Evolutionary conservation across 2,888 invertebrate genomes (phyloP).

Genomic region (Dynastes hyllus): DNA sequence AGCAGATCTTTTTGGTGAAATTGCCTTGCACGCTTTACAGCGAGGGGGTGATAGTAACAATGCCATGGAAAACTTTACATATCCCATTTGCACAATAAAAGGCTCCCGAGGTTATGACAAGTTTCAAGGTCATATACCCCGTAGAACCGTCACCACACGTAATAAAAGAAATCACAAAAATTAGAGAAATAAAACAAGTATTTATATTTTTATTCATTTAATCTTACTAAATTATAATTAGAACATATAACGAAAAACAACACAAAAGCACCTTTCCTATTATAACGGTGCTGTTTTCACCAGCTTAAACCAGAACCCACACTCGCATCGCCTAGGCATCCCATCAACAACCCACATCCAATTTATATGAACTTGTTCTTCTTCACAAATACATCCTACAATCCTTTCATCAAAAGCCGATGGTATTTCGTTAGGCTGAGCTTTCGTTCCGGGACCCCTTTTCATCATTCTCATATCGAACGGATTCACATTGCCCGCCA

Average conservation of each 20-base stretch:
- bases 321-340: constrained; percentile 89
- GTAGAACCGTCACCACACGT: too few relatives aligned
- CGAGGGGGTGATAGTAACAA: too few relatives aligned
- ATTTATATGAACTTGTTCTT: constrained; percentile 86
- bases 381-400: constrained; percentile 94
- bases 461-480: constrained; percentile 85
- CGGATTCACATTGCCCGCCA: constrained; percentile 88
- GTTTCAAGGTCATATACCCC: too few relatives aligned
- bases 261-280: constrained; percentile 58
- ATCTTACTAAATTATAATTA: not conserved
- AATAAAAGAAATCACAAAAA: too few relatives aligned
- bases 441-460: constrained; percentile 83
- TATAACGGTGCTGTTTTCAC: constrained; percentile 80
- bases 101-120: too few relatives aligned
- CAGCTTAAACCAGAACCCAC: constrained; percentile 95
- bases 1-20: too few relatives aligned
- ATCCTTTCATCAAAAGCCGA: constrained; percentile 89
- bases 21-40: too few relatives aligned
- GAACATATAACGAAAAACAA: not conserved
- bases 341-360: constrained; percentile 95
- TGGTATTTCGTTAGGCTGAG: constrained; percentile 87
- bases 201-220: not conserved
- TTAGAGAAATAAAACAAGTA: too few relatives aligned
- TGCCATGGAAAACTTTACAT: too few relatives aligned
- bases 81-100: too few relatives aligned